Conservation (phyloP, 2,797 vertebrate species). For the Sebastolobus alascanus region DNA sequence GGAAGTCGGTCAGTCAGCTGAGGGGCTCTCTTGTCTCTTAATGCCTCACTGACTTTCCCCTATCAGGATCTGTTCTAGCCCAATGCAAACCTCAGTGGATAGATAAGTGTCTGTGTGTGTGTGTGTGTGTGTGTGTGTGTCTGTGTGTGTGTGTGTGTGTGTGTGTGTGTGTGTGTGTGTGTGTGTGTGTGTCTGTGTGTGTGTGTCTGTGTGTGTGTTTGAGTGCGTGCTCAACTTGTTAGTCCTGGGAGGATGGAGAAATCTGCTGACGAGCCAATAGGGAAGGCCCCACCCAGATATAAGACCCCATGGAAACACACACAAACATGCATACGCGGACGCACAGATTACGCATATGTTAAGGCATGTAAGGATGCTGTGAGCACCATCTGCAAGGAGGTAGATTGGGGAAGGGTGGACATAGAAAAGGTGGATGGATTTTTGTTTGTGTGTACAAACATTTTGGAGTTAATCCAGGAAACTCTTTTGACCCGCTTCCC, state of each 20-base stretch:
- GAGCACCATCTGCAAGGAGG: conserved; percentile 28
- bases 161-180: too few relatives aligned
- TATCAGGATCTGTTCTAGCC: conserved; percentile 57
- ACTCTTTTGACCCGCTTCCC: conserved; percentile 76
- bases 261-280: conserved; percentile 62
- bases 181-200: conserved; percentile 4
- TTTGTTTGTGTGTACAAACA: conserved; percentile 43
- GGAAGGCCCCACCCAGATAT: conserved; percentile 73
- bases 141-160: too few relatives aligned
- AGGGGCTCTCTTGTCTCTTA: conserved; percentile 81
- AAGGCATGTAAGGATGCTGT: conserved; percentile 35
- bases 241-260: conserved; percentile 62
- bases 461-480: conserved; percentile 74
- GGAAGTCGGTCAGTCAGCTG: conserved; percentile 57
- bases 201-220: conserved; percentile 37
- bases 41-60: conserved; percentile 75
- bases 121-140: too few relatives aligned
- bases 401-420: conserved; percentile 44
- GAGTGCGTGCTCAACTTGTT: conserved; percentile 37
- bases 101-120: conserved; percentile 30
- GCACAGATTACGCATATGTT: conserved; percentile 23
- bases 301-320: conserved; percentile 43
- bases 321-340: conserved; percentile 8
- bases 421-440: conserved; percentile 49
- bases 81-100: conserved; percentile 57